Evolutionary conservation across 2,113 vertebrate species (phyloP).

Genomic region (Aphyosemion australe): DNA sequence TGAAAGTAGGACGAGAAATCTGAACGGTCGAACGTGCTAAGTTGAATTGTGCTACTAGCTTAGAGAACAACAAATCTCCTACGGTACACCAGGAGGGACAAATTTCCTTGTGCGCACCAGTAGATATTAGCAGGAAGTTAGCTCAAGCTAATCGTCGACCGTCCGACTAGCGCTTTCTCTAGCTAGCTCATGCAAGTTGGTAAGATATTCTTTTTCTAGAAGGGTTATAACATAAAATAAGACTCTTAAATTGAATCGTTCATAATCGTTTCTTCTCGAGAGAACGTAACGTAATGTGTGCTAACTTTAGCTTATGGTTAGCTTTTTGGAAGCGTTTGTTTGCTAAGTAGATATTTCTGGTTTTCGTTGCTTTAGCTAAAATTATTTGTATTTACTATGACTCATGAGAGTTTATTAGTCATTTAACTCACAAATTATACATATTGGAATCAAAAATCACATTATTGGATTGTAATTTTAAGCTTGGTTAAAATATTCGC

Average conservation of each 20-base stretch:
- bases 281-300: not conserved
- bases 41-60: slow-evolving; percentile 35
- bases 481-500: no score
- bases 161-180: slow-evolving; percentile 30
- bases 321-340: slow-evolving; percentile 8
- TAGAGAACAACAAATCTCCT: slow-evolving; percentile 67
- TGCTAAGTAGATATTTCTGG: not conserved
- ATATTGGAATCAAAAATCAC: no score
- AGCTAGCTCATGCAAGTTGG: slow-evolving; percentile 47
- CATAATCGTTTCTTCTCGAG: no score
- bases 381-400: not conserved
- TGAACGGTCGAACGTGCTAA: slow-evolving; percentile 37
- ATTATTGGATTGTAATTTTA: no score
- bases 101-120: not conserved
- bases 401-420: not conserved
- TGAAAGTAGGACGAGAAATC: not conserved
- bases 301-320: slow-evolving; percentile 17
- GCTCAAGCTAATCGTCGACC: slow-evolving; percentile 19
- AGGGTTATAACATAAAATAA: accelerated
- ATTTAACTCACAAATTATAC: no score
- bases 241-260: accelerated
- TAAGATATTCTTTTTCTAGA: slow-evolving; percentile 16
- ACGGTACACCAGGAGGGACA: slow-evolving; percentile 46
- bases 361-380: not conserved
- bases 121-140: slow-evolving; percentile 27